Evolutionary conservation across 2,888 invertebrate genomes (phyloP).

Genomic region (Abrostola triplasia): DNA sequence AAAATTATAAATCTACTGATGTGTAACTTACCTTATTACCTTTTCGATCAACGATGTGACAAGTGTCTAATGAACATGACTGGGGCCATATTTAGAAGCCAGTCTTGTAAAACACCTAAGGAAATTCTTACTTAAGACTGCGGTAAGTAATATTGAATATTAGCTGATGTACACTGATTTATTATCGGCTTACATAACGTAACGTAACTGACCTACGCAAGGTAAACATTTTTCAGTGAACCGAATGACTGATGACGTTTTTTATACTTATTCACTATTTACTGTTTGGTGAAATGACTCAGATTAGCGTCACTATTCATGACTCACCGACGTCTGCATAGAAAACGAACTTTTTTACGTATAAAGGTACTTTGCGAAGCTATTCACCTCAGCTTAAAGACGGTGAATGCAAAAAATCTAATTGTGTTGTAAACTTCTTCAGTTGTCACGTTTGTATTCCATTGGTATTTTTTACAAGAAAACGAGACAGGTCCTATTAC

Average conservation of each 20-base stretch:
- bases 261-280: conserved; percentile 47
- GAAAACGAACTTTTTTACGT: conserved; percentile 34
- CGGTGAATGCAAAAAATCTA: conserved; percentile 25
- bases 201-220: conserved; percentile 60
- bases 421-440: conserved; percentile 24
- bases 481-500: conserved; percentile 17
- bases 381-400: conserved; percentile 14
- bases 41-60: conserved; percentile 1
- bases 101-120: no score
- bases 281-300: conserved; percentile 53
- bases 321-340: conserved; percentile 53
- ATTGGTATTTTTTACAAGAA: conserved; percentile 22
- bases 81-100: no score
- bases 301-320: conserved; percentile 48
- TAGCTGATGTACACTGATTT: conserved; percentile 21
- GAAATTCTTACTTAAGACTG: not conserved
- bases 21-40: conserved; percentile 36
- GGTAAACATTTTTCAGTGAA: conserved; percentile 50
- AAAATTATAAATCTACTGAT: not conserved
- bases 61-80: no score
- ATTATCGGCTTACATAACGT: conserved; percentile 14
- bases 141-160: conserved; percentile 1
- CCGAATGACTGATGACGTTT: conserved; percentile 44
- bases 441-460: conserved; percentile 33
- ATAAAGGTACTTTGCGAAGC: not conserved